phyloP scores from a whole-genome alignment of 2,113 vertebrate species.

The Diadophis punctatus region DNA sequence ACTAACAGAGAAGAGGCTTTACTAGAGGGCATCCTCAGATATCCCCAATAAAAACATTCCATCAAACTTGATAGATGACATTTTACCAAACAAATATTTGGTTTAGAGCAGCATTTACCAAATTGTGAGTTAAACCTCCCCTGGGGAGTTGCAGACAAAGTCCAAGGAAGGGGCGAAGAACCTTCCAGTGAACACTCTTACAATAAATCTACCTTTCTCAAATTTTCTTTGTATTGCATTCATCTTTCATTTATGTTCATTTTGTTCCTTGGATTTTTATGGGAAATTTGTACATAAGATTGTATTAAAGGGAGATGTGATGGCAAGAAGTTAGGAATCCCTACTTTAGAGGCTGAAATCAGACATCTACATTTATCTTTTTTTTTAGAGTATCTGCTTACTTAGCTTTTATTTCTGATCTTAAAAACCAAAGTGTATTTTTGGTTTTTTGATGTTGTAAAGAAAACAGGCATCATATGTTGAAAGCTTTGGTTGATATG shows the following conservation, averaged over 20 bases:
- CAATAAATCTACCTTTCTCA: background rate
- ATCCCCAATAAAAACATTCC: background rate
- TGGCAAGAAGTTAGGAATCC: background rate
- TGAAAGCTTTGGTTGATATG: background rate
- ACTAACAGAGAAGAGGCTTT: background rate
- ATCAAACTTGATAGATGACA: background rate
- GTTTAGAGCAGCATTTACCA: background rate
- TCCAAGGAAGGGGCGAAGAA: background rate
- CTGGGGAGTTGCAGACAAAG: background rate
- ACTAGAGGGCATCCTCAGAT: background rate
- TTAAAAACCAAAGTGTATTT: background rate
- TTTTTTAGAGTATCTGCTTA: background rate
- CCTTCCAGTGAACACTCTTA: background rate
- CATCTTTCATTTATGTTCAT: background rate
- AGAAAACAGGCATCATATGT: background rate
- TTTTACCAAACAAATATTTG: background rate
- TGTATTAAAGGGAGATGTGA: background rate
- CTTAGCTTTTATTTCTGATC: background rate
- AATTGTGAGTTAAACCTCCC: background rate
- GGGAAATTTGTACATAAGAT: background rate
- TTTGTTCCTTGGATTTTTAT: background rate
- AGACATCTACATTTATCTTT: background rate
- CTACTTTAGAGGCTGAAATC: background rate
- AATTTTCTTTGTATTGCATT: background rate
- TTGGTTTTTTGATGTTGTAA: background rate